phyloP scores from a whole-genome alignment of 2,888 invertebrate genomes.

The Gastracanthus pulcherrimus region DNA sequence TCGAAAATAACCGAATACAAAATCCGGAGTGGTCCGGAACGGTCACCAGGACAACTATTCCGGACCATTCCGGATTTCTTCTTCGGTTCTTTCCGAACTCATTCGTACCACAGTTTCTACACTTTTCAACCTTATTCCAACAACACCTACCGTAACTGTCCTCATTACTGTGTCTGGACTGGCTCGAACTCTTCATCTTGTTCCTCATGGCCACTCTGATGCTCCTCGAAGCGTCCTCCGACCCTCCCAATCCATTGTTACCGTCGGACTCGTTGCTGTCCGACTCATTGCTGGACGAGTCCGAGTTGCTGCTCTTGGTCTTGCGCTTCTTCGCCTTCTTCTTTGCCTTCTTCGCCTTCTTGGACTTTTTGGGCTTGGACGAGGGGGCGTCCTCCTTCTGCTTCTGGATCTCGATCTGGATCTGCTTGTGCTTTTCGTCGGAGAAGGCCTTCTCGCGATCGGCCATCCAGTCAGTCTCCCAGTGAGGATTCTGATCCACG shows the following conservation, averaged over 20 bases:
- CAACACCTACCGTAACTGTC: slow-evolving; percentile 67
- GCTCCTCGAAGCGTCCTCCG: slow-evolving; percentile 80
- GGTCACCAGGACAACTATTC: too few relatives aligned
- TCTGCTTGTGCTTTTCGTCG: slow-evolving; percentile 75
- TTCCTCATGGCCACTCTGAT: slow-evolving; percentile 84
- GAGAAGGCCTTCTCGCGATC: slow-evolving; percentile 86
- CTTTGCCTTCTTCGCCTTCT: slow-evolving; percentile 80
- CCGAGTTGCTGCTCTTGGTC: slow-evolving; percentile 74
- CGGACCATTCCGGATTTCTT: too few relatives aligned
- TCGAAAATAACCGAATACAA: too few relatives aligned
- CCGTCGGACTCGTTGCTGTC: slow-evolving; percentile 76
- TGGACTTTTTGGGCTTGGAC: slow-evolving; percentile 80
- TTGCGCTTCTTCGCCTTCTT: slow-evolving; percentile 79
- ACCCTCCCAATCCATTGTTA: slow-evolving; percentile 52
- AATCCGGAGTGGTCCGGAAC: too few relatives aligned
- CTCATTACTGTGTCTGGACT: slow-evolving; percentile 77
- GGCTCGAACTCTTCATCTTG: slow-evolving; percentile 78
- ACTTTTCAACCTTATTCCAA: too few relatives aligned
- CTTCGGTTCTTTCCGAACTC: too few relatives aligned
- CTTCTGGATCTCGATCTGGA: slow-evolving; percentile 77
- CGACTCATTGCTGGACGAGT: slow-evolving; percentile 74
- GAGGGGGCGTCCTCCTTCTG: slow-evolving; percentile 79
- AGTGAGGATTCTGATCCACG: slow-evolving; percentile 90
- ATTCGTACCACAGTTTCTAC: too few relatives aligned
- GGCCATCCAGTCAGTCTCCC: slow-evolving; percentile 92